phyloP scores from a whole-genome alignment of 2,113 vertebrate genomes.

The Emydocephalus ijimae region DNA sequence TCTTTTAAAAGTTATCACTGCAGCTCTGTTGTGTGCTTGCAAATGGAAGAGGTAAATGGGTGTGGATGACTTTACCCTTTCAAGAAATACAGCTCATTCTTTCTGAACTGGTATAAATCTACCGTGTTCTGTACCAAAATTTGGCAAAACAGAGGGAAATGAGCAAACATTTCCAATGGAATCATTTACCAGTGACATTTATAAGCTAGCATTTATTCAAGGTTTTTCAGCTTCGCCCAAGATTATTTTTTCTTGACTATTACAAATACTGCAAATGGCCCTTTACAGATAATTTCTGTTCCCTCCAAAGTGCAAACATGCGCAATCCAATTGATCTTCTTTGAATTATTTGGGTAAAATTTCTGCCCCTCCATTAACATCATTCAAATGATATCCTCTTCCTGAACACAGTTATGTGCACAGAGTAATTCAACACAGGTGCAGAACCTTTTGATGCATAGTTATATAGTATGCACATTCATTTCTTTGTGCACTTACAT shows the following conservation, averaged over 20 bases:
- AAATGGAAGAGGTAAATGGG: slow-evolving; percentile 15
- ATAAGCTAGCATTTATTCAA: not conserved
- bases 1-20: slow-evolving; percentile 35
- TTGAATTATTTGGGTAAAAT: not conserved
- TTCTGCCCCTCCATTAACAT: not conserved
- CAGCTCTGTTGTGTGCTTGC: slow-evolving; percentile 35
- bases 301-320: not conserved
- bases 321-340: not conserved
- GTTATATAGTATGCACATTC: not conserved
- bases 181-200: not conserved
- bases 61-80: not conserved
- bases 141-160: not conserved
- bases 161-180: not conserved
- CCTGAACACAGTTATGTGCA: not conserved
- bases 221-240: not conserved
- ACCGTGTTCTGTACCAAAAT: not conserved
- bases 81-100: not conserved
- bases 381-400: not conserved
- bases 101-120: not conserved
- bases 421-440: not conserved
- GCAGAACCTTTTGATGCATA: not conserved
- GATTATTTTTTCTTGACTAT: not conserved
- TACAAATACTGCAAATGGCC: not conserved
- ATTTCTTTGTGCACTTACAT: not conserved
- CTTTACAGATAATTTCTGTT: not conserved